phyloP scores from a whole-genome alignment of 1,140 invertebrate genomes.

The Melanaphis sacchari region DNA sequence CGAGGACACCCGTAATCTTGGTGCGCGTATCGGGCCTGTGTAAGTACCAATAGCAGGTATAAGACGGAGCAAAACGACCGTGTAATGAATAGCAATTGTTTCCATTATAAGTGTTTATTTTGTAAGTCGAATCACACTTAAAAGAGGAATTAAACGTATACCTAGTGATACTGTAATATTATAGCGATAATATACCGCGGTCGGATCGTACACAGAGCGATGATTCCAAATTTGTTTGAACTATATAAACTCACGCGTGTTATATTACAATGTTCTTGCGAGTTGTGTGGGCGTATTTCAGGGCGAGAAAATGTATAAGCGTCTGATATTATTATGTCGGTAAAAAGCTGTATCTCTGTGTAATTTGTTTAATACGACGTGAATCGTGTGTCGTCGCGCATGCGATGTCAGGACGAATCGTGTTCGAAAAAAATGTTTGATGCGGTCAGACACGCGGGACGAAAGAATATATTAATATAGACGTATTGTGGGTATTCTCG shows the following conservation, averaged over 20 bases:
- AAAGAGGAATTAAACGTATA: neutral
- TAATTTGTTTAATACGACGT: neutral
- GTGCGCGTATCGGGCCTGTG: neutral
- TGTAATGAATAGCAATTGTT: neutral
- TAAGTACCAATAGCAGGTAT: neutral
- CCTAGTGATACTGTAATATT: neutral
- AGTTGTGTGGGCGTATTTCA: neutral
- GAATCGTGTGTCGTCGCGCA: neutral
- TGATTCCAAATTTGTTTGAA: neutral
- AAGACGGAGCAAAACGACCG: neutral
- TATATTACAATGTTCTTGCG: neutral
- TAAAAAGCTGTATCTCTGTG: neutral
- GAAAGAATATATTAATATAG: no score
- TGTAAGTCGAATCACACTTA: neutral
- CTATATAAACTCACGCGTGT: neutral
- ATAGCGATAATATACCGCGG: neutral
- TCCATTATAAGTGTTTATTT: neutral
- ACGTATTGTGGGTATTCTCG: no score
- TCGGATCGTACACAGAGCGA: neutral
- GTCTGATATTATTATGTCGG: neutral
- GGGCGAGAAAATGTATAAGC: neutral
- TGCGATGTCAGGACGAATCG: neutral
- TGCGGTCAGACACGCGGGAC: neutral
- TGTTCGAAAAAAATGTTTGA: neutral
- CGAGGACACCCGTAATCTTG: neutral